These are phyloP conservation scores for Saccostrea glomerata DNA, from an alignment of 1,140 invertebrate genomes.

Conservation along the genomic window DNA sequence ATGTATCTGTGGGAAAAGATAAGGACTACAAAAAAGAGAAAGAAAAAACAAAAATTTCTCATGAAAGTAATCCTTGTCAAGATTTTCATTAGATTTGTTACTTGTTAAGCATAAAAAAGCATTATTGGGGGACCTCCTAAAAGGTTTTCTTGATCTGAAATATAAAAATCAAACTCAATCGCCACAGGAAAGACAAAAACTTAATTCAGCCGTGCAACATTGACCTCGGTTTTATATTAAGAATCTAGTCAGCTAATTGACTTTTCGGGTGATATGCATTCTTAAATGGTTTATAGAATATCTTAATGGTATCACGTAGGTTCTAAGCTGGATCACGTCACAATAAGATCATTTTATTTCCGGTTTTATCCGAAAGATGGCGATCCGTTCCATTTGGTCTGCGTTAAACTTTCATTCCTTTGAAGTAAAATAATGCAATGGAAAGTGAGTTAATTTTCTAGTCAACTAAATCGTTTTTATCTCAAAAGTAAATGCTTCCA, in stretches of 20 bases:
- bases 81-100: neutral
- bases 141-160: neutral
- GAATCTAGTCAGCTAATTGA: neutral
- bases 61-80: neutral
- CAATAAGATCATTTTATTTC: slow-evolving; percentile 2
- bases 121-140: neutral
- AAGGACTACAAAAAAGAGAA: neutral
- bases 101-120: neutral
- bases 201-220: neutral
- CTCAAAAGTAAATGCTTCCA: too few relatives aligned
- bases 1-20: neutral
- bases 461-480: too few relatives aligned
- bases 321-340: slow-evolving; percentile 35
- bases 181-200: neutral
- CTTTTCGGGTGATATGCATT: neutral
- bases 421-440: too few relatives aligned
- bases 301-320: slow-evolving; percentile 15
- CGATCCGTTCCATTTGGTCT: neutral
- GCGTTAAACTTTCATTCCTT: neutral
- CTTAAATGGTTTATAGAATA: slow-evolving; percentile 33
- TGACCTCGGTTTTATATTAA: slow-evolving; percentile 8
- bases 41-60: neutral
- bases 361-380: slow-evolving; percentile 11
- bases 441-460: too few relatives aligned
- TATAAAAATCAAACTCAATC: neutral